Conservation (phyloP, 2,113 vertebrate species). For the Opisthocomus hoazin region DNA sequence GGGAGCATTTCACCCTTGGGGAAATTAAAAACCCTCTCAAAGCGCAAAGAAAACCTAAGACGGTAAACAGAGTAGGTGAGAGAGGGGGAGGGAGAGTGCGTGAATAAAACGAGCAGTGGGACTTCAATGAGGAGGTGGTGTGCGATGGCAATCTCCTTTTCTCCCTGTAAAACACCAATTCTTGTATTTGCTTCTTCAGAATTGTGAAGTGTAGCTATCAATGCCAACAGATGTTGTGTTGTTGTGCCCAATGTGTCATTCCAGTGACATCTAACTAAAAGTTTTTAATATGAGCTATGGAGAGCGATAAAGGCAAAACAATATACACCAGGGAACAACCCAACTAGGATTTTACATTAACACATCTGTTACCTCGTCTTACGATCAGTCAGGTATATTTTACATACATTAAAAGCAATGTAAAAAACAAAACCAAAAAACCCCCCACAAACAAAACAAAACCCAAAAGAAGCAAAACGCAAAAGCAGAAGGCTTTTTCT, state of each 20-base stretch:
- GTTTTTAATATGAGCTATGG: neutral
- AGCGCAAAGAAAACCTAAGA: neutral
- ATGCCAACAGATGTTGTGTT: neutral
- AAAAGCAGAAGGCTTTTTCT: no score
- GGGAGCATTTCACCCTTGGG: neutral
- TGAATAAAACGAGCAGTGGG: neutral
- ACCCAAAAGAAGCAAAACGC: no score
- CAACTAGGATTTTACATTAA: neutral
- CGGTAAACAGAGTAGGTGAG: neutral
- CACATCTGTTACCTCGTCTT: neutral
- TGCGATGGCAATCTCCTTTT: neutral
- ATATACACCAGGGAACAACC: neutral
- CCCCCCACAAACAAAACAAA: no score
- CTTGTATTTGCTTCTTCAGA: neutral
- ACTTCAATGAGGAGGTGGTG: neutral
- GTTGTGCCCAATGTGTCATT: neutral
- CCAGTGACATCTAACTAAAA: neutral
- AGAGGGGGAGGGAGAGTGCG: accelerated
- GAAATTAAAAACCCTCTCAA: neutral
- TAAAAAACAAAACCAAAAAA: constrained; percentile 3
- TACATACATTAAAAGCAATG: neutral
- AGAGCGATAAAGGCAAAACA: neutral
- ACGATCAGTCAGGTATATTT: neutral
- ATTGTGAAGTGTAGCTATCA: neutral
- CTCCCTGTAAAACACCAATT: neutral